Conservation (phyloP, 2,797 vertebrate genomes). For the Acridotheres tristis region DNA sequence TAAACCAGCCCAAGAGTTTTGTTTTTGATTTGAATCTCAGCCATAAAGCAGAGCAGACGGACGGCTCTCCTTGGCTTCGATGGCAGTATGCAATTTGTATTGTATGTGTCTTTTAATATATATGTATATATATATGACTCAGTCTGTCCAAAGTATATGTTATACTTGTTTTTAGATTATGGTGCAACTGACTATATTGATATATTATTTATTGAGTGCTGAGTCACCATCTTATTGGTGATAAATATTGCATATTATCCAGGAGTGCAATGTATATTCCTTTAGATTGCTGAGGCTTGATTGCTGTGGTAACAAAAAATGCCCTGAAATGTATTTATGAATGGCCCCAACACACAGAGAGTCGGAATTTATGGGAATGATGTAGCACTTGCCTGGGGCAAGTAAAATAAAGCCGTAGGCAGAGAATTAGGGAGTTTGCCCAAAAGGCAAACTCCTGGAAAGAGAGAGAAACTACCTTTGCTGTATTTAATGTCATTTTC, state of each 20-base stretch:
- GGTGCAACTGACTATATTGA: slow-evolving; percentile 81
- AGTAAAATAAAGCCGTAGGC: slow-evolving; percentile 62
- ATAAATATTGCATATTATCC: slow-evolving; percentile 77
- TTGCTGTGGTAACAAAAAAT: slow-evolving; percentile 64
- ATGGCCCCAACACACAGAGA: slow-evolving; percentile 39
- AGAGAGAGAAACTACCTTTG: slow-evolving; percentile 59
- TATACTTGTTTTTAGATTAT: slow-evolving; percentile 80
- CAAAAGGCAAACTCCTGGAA: slow-evolving; percentile 8
- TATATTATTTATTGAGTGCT: slow-evolving; percentile 85
- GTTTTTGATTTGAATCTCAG: slow-evolving; percentile 56
- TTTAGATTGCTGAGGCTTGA: slow-evolving; percentile 81
- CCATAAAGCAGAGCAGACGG: slow-evolving; percentile 61
- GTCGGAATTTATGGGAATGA: slow-evolving; percentile 40
- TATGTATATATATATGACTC: slow-evolving; percentile 79
- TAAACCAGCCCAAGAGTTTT: slow-evolving; percentile 46
- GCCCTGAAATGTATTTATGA: slow-evolving; percentile 65
- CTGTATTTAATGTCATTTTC: slow-evolving; percentile 42
- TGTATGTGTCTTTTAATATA: slow-evolving; percentile 76
- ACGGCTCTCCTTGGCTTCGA: slow-evolving; percentile 65
- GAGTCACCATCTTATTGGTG: slow-evolving; percentile 76
- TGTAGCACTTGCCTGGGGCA: slow-evolving; percentile 67
- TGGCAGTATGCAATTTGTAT: slow-evolving; percentile 78
- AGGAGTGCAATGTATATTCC: slow-evolving; percentile 83
- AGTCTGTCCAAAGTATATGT: slow-evolving; percentile 82
- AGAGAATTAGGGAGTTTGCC: slow-evolving; percentile 10